Base-by-base conservation (phyloP, 2,888 invertebrate species). In the Tetragonula carbonaria region DNA sequence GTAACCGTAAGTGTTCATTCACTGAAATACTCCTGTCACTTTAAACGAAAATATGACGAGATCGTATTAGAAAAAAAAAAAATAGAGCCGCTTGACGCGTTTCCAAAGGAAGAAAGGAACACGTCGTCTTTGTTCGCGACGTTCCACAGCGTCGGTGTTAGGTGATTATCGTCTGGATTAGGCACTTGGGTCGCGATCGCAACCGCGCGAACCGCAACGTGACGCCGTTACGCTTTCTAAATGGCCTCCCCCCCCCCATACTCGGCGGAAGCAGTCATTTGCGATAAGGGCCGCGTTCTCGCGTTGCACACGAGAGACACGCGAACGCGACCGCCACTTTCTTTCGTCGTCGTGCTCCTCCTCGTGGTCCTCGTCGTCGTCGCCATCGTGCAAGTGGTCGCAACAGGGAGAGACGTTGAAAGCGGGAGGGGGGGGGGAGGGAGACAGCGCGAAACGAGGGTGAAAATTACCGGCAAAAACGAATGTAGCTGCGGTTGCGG, bases 261-360 rank as follows among this genome's bases (percentile, higher is more conserved):
- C 92, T 92, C 90, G 89, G 86, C 91, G 93, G 92, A 93, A 94
- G 90, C 92, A 93, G 94, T 93, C 93, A 93, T 93, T 94, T 94
- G 93, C 93, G 94, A 94, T 94, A 94, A 94, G 93, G 91, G 91
- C 89, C 91, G 89, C 45, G 90, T 90, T 89, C 87, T 87, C 87
- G 88, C 90, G 91, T 91, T 2, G 55, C 57, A 75, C 63, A 75
- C 63, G 62, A 57, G 50, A 33, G 62, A 72, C 55, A 67, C 68
- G 59, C 63, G 62, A 73, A 45, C 65, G 38, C 38, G 67, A 77
- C 55, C 16, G 62, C n/a, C 53, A 53, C 67, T 75, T 71, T 66
- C 59, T 75, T 75, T 74, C 66, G 45, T 59, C 71, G 14, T 28
- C 72, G 33, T 65, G 18, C 11, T 62, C 62, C 28, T 62, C 5